Conservation (phyloP, 1,140 invertebrate species). For the Mizuhopecten yessoensis region DNA sequence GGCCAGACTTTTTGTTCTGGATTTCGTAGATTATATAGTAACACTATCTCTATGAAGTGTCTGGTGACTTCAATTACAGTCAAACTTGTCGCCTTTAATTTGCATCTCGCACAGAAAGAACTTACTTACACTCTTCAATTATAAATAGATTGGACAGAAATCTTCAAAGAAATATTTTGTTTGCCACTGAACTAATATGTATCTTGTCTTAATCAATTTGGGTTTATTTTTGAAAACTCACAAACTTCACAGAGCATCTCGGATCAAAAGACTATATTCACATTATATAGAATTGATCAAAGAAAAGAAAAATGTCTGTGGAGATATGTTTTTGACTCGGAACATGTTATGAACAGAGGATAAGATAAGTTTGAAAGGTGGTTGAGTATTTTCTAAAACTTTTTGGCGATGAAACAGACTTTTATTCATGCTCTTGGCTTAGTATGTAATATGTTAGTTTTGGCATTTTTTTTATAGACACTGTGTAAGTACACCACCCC, state of each 20-base stretch:
- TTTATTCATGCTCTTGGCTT: background rate
- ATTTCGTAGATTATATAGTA: background rate
- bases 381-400: background rate
- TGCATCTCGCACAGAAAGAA: background rate
- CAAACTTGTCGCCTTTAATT: background rate
- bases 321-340: background rate
- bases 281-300: background rate
- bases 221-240: background rate
- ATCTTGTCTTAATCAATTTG: slow-evolving; percentile 4
- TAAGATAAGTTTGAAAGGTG: background rate
- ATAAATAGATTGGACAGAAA: background rate
- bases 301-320: background rate
- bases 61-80: background rate
- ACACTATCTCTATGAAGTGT: background rate
- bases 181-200: background rate
- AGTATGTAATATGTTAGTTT: background rate
- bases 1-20: background rate
- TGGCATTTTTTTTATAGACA: background rate
- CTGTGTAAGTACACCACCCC: background rate
- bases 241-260: background rate
- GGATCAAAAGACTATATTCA: background rate
- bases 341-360: background rate
- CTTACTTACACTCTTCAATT: background rate
- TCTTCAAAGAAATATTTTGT: background rate
- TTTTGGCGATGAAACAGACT: background rate